Conservation (phyloP, 2,888 invertebrate genomes). For the Tetranychus truncatus region DNA sequence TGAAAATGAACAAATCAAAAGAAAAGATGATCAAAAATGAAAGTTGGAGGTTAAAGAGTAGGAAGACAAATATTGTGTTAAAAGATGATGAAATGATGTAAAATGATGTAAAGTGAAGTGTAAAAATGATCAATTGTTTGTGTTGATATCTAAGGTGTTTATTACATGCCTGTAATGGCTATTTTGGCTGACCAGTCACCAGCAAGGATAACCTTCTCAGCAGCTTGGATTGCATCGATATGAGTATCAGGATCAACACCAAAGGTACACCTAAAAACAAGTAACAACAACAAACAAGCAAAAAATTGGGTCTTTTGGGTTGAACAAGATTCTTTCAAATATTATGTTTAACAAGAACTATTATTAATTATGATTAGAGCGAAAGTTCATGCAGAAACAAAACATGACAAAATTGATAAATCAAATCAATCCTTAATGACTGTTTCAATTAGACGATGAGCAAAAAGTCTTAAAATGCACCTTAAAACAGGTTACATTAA, state of each 20-base stretch:
- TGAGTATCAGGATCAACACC: constrained; percentile 91
- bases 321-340: background rate
- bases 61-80: too few species aligned
- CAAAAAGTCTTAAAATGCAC: too few species aligned
- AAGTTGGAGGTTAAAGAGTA: background rate
- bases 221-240: constrained; percentile 92
- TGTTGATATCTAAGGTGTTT: constrained; percentile 3
- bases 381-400: too few species aligned
- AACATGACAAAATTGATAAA: too few species aligned
- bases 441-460: too few species aligned
- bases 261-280: constrained; percentile 71
- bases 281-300: constrained; percentile 11
- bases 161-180: constrained; percentile 77
- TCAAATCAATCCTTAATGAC: too few species aligned
- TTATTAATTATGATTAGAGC: too few species aligned
- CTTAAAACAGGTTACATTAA: too few species aligned
- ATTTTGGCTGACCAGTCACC: constrained; percentile 99
- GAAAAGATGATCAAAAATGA: background rate
- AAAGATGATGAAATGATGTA: background rate
- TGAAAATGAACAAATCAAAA: too few species aligned
- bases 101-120: constrained; percentile 8
- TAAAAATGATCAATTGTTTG: background rate
- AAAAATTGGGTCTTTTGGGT: background rate
- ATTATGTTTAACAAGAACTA: too few species aligned
- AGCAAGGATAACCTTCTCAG: constrained; percentile 91